phyloP scores from a whole-genome alignment of 2,888 invertebrate genomes.

The Eupithecia abbreviata region DNA sequence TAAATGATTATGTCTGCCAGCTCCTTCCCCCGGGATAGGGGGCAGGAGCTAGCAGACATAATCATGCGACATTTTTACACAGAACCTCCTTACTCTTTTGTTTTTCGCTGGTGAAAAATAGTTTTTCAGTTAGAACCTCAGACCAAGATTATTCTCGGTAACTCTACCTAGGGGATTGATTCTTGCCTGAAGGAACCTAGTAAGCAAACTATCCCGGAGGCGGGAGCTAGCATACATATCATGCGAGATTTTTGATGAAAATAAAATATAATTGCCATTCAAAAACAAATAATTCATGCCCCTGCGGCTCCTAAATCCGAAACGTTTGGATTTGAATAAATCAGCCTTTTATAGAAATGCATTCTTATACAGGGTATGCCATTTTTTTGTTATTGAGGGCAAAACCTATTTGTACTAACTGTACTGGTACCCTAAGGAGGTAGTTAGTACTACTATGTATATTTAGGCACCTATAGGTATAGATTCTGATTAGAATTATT shows the following conservation, averaged over 20 bases:
- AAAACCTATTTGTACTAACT: background rate
- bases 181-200: background rate
- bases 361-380: slow-evolving; percentile 65
- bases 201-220: slow-evolving; percentile 36
- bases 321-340: slow-evolving; percentile 81
- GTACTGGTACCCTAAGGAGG: too few species aligned
- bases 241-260: slow-evolving; percentile 76
- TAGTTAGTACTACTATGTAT: too few species aligned
- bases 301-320: slow-evolving; percentile 72
- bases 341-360: slow-evolving; percentile 82
- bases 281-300: slow-evolving; percentile 80
- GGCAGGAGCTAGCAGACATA: too few species aligned
- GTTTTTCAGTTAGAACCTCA: background rate
- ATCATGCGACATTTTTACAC: too few species aligned
- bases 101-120: background rate
- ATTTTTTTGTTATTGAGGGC: background rate
- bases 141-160: too few species aligned
- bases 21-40: too few species aligned
- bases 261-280: slow-evolving; percentile 83
- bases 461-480: too few species aligned
- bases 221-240: slow-evolving; percentile 44
- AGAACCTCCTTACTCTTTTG: too few species aligned
- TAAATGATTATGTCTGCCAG: too few species aligned
- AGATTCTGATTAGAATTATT: too few species aligned
- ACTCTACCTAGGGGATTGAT: too few species aligned